Conservation (phyloP, 2,113 vertebrate genomes). For the Narcine bancroftii region DNA sequence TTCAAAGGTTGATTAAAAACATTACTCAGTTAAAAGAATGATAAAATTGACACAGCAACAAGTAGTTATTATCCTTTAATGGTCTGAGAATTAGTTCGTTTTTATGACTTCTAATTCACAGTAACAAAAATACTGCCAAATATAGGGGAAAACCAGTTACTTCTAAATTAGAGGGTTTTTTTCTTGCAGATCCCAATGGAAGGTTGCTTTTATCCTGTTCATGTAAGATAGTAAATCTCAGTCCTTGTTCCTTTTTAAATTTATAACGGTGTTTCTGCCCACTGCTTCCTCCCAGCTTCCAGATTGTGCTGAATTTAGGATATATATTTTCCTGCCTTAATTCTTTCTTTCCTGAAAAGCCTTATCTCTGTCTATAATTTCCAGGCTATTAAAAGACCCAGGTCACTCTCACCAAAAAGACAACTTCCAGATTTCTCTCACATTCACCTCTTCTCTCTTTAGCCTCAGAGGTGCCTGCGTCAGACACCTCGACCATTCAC, state of each 20-base stretch:
- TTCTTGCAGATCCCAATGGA: no score
- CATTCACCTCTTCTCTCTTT: not conserved
- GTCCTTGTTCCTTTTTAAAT: not conserved
- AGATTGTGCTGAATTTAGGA: not conserved
- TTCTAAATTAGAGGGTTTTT: not conserved
- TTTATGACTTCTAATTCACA: not conserved
- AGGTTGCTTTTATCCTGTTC: no score
- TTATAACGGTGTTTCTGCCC: not conserved
- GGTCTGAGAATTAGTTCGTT: not conserved
- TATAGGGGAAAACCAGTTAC: not conserved
- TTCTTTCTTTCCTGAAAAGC: not conserved
- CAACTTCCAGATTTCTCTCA: not conserved
- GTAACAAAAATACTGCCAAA: not conserved
- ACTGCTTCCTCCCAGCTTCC: not conserved
- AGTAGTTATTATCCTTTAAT: no score
- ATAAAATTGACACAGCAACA: not conserved
- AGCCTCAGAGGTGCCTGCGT: not conserved
- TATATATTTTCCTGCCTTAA: not conserved
- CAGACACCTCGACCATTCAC: not conserved
- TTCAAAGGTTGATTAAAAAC: not conserved
- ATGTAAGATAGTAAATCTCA: not conserved
- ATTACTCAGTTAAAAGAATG: not conserved
- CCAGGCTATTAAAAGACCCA: not conserved
- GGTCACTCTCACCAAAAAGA: not conserved
- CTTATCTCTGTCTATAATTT: not conserved